Base-by-base conservation (phyloP, 2,797 vertebrate species). In the Sebastes ruberrimus region DNA sequence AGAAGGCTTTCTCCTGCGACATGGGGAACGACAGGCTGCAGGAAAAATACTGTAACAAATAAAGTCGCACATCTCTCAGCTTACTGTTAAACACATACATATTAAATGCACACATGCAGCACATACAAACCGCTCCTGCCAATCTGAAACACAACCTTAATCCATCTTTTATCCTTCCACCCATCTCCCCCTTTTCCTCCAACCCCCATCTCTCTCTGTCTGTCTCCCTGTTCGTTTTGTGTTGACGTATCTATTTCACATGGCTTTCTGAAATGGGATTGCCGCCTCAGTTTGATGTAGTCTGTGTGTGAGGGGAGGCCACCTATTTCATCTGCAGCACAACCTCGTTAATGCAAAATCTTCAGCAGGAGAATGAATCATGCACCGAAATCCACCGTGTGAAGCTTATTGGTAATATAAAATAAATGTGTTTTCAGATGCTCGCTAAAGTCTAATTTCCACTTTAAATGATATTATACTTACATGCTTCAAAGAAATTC, bases 151-250 rank as follows among this genome's bases (percentile, higher is more conserved):
- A 81, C 82, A 91, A 84, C 82, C 86, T 76, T 94, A 93, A 93
- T 93, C 92, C 90, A 86, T 86, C 88, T 87, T 91, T 94, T 90
- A 93, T 93, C 92, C 92, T 74, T 88, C 76, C 63, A 74, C 67
- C 71, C 85, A 90, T 89, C 90, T 87, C 69, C 78, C 72, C 74
- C 84, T 28, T 68, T 60, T 84, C 71, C 84, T 69, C 77, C 64
- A 71, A n/a, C 71, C 83, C 53, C 57, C 62, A 61, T 63, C 73
- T 49, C 35, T 30, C 56, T 18, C 60, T 74, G 61, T 49, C 67
- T 33, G 20, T 68, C 63, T 74, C 46, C 56, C 60, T n/a, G n/a
- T 71, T 74, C 23, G 33, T 74, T 86, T 84, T 78, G 57, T 81
- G 70, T 86, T 64, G 57, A 79, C 27, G 35, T 71, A 78, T 80